Conservation (phyloP, 1,140 invertebrate species). For the Macrobrachium nipponense region DNA sequence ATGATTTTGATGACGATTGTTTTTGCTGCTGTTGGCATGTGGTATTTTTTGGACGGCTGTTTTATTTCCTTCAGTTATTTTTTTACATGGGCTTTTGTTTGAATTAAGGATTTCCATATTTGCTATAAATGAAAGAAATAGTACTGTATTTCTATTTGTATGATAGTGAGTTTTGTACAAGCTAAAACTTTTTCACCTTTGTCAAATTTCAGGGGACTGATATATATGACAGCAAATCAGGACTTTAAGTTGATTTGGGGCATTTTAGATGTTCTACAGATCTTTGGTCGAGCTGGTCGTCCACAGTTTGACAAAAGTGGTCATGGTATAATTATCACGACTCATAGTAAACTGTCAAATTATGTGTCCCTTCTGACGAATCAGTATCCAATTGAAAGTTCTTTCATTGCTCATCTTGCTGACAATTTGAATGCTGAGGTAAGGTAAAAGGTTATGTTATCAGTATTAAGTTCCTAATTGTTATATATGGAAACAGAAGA, state of each 20-base stretch:
- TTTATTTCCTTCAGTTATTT: no score
- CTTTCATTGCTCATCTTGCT: conserved; percentile 89
- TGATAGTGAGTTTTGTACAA: not conserved
- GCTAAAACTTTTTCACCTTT: conserved; percentile 3
- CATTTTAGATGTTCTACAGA: conserved; percentile 98
- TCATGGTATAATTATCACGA: conserved; percentile 95
- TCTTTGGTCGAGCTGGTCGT: conserved; percentile 96
- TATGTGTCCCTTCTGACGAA: conserved; percentile 95
- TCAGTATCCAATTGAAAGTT: conserved; percentile 98
- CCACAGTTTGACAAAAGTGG: conserved; percentile 94
- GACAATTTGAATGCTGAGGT: conserved; percentile 99
- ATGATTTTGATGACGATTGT: no score
- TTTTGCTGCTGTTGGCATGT: no score
- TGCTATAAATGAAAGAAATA: not conserved
- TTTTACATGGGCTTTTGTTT: no score
- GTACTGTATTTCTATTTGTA: not conserved
- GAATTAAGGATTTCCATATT: no score
- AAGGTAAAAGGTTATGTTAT: conserved; percentile 51
- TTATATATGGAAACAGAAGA: conserved; percentile 46
- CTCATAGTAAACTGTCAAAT: conserved; percentile 91
- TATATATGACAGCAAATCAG: conserved; percentile 96
- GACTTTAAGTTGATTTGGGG: conserved; percentile 94
- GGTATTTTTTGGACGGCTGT: no score
- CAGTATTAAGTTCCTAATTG: not conserved
- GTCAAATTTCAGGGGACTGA: conserved; percentile 84